Percentiles rank a stretch among this genome's conserved stretches.
Conservation (phyloP, 1,140 invertebrate genomes). For the Drosophila funebris region DNA sequence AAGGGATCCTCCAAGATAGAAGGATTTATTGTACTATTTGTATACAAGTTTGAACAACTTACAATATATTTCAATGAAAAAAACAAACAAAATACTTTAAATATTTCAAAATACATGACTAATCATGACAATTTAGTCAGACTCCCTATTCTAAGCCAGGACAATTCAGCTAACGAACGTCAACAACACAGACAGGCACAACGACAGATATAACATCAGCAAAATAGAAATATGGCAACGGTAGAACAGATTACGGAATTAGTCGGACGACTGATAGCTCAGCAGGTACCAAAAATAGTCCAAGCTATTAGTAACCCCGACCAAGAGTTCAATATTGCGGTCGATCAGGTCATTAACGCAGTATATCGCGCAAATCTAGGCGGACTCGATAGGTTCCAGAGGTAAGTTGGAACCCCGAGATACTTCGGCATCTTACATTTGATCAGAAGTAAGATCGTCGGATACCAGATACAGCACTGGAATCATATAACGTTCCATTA, state of each 20-base stretch:
- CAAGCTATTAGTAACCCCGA: too few relatives aligned
- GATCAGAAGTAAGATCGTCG: slow-evolving; percentile 38
- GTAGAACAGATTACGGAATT: neutral
- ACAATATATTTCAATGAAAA: too few relatives aligned
- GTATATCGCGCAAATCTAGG: too few relatives aligned
- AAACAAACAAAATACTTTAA: slow-evolving; percentile 10
- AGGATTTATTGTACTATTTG: too few relatives aligned
- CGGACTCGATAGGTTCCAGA: too few relatives aligned
- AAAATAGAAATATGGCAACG: neutral
- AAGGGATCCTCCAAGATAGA: slow-evolving; percentile 10
- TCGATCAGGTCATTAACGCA: too few relatives aligned
- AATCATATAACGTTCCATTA: slow-evolving; percentile 39
- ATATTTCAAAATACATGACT: neutral
- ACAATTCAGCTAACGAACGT: neutral
- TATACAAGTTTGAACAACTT: too few relatives aligned
- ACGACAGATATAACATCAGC: too few relatives aligned
- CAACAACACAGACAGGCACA: too few relatives aligned
- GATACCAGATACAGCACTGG: slow-evolving; percentile 22
- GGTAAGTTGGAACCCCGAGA: slow-evolving; percentile 32
- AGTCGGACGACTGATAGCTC: neutral
- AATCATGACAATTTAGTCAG: slow-evolving; percentile 5
- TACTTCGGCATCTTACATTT: slow-evolving; percentile 40
- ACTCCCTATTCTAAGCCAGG: neutral
- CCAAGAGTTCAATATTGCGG: too few relatives aligned
- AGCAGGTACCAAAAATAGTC: too few relatives aligned